A percentile compares a stretch with the other conserved stretches of the same genome.
Evolutionary conservation across 2,113 vertebrate species (phyloP).

Genomic region (Tetrao urogallus): DNA sequence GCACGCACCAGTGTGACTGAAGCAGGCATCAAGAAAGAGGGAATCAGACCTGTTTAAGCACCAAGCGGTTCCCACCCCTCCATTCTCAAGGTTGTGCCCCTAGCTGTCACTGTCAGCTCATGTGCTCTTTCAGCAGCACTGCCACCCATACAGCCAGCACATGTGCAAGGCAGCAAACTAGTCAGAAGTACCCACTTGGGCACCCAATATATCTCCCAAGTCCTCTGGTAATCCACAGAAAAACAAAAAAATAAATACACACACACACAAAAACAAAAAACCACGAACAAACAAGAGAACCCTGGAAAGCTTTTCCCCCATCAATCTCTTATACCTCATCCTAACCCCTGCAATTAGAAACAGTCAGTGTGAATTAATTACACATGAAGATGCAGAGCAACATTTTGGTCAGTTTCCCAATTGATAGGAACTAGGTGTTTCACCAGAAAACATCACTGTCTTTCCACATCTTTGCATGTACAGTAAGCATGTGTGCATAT

Average conservation of each 20-base stretch:
- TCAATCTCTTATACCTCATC: not conserved
- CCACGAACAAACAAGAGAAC: not conserved
- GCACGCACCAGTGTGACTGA: not conserved
- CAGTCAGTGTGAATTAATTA: not conserved
- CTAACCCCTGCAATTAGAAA: not conserved
- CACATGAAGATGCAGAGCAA: not conserved
- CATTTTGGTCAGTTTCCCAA: not conserved
- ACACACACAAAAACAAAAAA: not conserved
- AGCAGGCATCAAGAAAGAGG: not conserved
- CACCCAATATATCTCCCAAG: not conserved
- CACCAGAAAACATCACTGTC: not conserved
- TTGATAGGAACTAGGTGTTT: not conserved
- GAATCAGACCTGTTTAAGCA: not conserved
- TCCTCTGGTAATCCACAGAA: not conserved
- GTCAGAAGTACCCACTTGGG: not conserved
- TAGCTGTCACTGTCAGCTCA: not conserved
- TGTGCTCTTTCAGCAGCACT: not conserved
- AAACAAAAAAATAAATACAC: not conserved
- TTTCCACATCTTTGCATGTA: not conserved
- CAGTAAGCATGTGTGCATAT: not conserved
- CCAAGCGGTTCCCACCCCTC: not conserved
- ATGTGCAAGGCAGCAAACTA: not conserved
- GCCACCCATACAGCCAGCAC: not conserved
- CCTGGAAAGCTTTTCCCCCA: accelerated
- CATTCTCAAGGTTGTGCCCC: not conserved